Evolutionary conservation across 2,888 invertebrate species (phyloP).

Genomic region (Piscicola geometra): DNA sequence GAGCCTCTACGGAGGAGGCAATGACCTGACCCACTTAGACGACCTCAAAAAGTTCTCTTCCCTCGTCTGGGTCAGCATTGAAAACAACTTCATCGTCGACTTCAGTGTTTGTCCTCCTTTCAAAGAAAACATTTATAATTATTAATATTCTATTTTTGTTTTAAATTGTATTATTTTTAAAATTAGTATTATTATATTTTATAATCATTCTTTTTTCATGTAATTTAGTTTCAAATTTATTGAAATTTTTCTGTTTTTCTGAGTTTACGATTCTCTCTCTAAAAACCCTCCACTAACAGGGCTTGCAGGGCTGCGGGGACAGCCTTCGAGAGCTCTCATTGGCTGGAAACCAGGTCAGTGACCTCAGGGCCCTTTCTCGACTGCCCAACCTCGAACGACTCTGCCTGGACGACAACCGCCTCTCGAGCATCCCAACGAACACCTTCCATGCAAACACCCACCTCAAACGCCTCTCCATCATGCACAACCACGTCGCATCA

Average conservation of each 20-base stretch:
- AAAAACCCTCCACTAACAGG: conserved; percentile 46
- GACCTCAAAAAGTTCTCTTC: not conserved
- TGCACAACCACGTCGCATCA: conserved; percentile 51
- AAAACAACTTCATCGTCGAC: not conserved
- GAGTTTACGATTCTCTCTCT: no score
- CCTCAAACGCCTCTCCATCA: conserved; percentile 51
- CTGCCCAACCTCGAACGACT: conserved; percentile 49
- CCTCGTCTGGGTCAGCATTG: conserved; percentile 13
- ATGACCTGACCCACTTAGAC: not conserved
- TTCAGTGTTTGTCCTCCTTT: not conserved
- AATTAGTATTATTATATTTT: not conserved
- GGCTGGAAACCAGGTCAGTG: conserved; percentile 52
- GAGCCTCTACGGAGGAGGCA: not conserved
- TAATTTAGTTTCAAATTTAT: no score
- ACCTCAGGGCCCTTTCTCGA: conserved; percentile 49
- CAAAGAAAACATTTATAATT: no score
- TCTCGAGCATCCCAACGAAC: conserved; percentile 48
- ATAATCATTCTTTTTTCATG: not conserved
- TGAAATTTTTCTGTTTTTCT: no score
- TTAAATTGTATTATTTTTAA: no score
- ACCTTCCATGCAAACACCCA: conserved; percentile 47
- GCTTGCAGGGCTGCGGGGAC: conserved; percentile 49
- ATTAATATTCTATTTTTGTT: no score
- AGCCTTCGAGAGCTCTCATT: conserved; percentile 54
- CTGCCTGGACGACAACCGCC: conserved; percentile 52